Evolutionary conservation across 64 coral and sea anemone species (phyloP).

Genomic region (Cladopsammia gracilis): DNA sequence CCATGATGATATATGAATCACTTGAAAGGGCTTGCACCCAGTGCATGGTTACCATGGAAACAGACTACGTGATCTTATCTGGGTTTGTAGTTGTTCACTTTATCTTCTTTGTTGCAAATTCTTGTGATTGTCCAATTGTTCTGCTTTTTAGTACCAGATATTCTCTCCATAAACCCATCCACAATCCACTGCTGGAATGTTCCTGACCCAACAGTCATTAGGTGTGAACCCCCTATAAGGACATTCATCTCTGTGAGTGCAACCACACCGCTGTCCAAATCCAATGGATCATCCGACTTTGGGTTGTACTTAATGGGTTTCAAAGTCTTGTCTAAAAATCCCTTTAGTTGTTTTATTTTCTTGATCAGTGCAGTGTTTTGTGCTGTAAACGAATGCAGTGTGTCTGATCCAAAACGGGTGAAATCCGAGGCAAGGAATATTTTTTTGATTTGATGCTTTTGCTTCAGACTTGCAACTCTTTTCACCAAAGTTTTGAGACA

Average conservation of each 20-base stretch:
- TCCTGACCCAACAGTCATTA: slow-evolving; percentile 93
- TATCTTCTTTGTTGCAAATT: slow-evolving; percentile 87
- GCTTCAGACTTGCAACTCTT: slow-evolving; percentile 61
- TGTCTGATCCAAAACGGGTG: slow-evolving; percentile 88
- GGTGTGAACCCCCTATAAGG: slow-evolving; percentile 70
- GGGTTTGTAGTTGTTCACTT: slow-evolving; percentile 38
- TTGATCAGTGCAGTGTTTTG: slow-evolving; percentile 54
- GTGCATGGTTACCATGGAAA: background rate
- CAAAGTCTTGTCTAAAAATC: slow-evolving; percentile 63
- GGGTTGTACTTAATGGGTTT: slow-evolving; percentile 66
- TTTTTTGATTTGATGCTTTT: slow-evolving; percentile 57
- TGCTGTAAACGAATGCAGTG: slow-evolving; percentile 50
- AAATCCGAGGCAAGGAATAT: slow-evolving; percentile 93
- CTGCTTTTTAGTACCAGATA: slow-evolving; percentile 36
- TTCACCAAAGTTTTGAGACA: slow-evolving; percentile 78
- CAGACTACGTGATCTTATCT: background rate
- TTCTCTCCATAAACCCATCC: slow-evolving; percentile 70
- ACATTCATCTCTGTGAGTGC: slow-evolving; percentile 97
- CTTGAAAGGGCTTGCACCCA: background rate
- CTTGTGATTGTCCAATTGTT: slow-evolving; percentile 89
- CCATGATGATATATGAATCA: too few relatives aligned
- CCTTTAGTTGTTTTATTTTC: slow-evolving; percentile 66
- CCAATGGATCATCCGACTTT: slow-evolving; percentile 38
- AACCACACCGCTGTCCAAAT: slow-evolving; percentile 87
- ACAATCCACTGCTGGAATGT: slow-evolving; percentile 98